phyloP scores from a whole-genome alignment of 2,113 vertebrate species.

The Butorides virescens region DNA sequence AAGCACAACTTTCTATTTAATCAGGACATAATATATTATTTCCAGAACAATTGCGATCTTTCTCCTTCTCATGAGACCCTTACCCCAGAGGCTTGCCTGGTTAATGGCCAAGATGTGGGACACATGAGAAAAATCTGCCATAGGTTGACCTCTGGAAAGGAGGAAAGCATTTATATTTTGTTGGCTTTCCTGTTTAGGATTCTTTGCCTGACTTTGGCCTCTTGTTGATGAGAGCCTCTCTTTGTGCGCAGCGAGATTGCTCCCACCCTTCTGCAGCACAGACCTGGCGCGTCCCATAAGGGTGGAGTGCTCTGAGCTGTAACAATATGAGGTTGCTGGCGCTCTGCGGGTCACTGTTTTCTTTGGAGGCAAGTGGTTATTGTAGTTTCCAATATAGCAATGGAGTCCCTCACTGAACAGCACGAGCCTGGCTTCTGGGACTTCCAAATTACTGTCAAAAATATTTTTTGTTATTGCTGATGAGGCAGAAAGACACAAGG shows the following conservation, averaged over 20 bases:
- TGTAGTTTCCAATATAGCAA: neutral
- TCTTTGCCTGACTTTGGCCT: neutral
- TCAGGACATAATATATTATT: neutral
- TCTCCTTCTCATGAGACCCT: neutral
- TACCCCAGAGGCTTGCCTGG: neutral
- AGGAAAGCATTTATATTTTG: neutral
- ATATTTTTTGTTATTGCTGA: neutral
- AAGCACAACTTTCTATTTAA: slow-evolving; percentile 24
- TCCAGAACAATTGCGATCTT: neutral
- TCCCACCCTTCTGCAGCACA: neutral
- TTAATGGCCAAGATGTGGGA: neutral
- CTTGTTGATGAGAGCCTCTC: neutral
- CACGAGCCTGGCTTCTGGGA: neutral
- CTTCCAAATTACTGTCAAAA: neutral
- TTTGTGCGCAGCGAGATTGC: neutral
- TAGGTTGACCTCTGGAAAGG: neutral
- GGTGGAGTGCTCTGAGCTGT: slow-evolving; percentile 20
- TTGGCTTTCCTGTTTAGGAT: slow-evolving; percentile 19
- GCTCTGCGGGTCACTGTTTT: neutral
- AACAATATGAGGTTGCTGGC: neutral
- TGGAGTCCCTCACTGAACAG: neutral
- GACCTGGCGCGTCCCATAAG: neutral
- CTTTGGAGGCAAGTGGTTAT: slow-evolving; percentile 14
- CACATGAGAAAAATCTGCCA: slow-evolving; percentile 14
- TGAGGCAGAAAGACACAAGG: neutral